A percentile compares a stretch with the other conserved stretches of the same genome.
Conservation (phyloP, 2,888 invertebrate species). For the Chaetogeoica ovagalla region DNA sequence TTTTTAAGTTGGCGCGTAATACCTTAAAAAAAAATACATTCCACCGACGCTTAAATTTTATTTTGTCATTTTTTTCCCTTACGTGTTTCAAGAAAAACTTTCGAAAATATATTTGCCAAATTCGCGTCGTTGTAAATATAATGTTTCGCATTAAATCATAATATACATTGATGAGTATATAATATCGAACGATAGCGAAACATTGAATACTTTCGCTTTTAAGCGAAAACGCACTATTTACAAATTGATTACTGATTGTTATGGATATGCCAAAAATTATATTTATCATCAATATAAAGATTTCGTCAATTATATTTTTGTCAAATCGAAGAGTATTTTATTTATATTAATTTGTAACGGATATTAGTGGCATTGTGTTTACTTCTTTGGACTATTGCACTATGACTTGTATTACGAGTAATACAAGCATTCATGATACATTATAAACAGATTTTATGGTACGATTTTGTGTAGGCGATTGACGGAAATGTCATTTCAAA, state of each 20-base stretch:
- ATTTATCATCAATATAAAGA: background rate
- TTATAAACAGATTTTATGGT: slow-evolving; percentile 24
- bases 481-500: slow-evolving; percentile 23
- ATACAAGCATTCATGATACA: slow-evolving; percentile 4
- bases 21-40: background rate
- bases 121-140: background rate
- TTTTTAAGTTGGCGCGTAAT: background rate
- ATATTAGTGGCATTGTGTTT: background rate
- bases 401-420: slow-evolving; percentile 12
- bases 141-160: background rate
- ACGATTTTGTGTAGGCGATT: background rate
- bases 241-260: background rate
- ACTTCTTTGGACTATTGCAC: background rate
- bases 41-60: background rate
- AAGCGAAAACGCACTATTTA: background rate
- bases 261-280: background rate
- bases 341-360: background rate
- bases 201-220: too few species aligned
- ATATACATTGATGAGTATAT: too few species aligned
- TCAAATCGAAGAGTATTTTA: background rate
- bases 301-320: background rate
- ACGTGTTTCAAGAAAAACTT: background rate
- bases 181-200: too few species aligned
- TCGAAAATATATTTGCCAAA: background rate
- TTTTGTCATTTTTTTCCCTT: background rate